A percentile compares a stretch with the other conserved stretches of the same genome.
Evolutionary conservation across 2,797 vertebrate species (phyloP).

Genomic region (Xenops minutus): DNA sequence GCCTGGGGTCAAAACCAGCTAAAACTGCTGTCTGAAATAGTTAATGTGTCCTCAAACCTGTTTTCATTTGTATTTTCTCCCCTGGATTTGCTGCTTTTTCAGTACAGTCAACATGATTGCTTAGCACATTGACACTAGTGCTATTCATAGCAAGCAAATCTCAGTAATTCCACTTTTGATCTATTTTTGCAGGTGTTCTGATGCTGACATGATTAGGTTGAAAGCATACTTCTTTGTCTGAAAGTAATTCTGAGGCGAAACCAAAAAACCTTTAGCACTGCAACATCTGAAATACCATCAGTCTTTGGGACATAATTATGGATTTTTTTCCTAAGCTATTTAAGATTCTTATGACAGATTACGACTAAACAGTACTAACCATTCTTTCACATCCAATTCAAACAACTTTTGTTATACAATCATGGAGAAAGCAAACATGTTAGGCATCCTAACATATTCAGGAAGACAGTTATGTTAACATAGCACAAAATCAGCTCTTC

Average conservation of each 20-base stretch:
- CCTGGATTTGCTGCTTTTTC: conserved; percentile 1
- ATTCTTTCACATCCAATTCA: conserved; percentile 30
- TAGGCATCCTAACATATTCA: not conserved
- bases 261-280: conserved; percentile 9
- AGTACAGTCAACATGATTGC: not conserved
- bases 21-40: not conserved
- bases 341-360: conserved; percentile 17
- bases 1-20: not conserved
- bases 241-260: conserved; percentile 32
- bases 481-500: conserved; percentile 18
- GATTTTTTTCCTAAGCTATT: not conserved
- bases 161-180: conserved; percentile 54
- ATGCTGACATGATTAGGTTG: conserved; percentile 36
- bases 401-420: not conserved
- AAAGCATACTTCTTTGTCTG: conserved; percentile 18
- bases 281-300: conserved; percentile 28
- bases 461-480: conserved; percentile 10
- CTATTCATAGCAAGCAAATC: conserved; percentile 50
- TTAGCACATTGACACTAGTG: not conserved
- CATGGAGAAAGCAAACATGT: conserved; percentile 7
- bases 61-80: not conserved
- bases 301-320: not conserved
- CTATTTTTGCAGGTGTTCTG: conserved; percentile 63
- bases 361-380: conserved; percentile 24
- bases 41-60: not conserved